A percentile compares a stretch with the other conserved stretches of the same genome.
Conservation (phyloP, 2,888 invertebrate species). For the Bombylius major region DNA sequence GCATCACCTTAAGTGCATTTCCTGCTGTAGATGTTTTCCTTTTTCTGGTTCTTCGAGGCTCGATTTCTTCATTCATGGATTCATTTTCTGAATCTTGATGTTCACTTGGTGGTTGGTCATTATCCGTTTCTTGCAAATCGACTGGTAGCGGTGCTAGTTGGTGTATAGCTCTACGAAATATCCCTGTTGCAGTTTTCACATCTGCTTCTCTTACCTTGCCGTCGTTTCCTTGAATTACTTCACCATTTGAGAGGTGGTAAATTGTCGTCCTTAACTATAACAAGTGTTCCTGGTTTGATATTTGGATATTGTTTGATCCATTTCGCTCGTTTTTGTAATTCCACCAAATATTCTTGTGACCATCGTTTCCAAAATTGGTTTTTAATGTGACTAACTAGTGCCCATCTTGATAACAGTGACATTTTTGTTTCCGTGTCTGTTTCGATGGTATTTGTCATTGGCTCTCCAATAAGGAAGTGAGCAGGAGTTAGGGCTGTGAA, state of each 20-base stretch:
- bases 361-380: too few relatives aligned
- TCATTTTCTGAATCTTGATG: neutral
- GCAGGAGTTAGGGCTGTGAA: constrained; percentile 14
- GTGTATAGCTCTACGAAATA: neutral
- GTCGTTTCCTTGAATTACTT: neutral
- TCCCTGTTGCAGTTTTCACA: neutral
- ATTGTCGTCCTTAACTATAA: too few relatives aligned
- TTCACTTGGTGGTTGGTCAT: too few relatives aligned
- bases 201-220: constrained; percentile 8
- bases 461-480: constrained; percentile 12
- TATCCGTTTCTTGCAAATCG: too few relatives aligned
- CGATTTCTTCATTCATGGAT: neutral
- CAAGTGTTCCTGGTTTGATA: too few relatives aligned
- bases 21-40: neutral
- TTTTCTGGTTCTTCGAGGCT: too few relatives aligned
- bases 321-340: too few relatives aligned
- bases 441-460: constrained; percentile 5
- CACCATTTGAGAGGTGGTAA: too few relatives aligned
- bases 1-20: neutral
- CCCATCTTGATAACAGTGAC: neutral
- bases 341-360: too few relatives aligned
- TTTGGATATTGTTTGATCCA: neutral
- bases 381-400: neutral
- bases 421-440: neutral
- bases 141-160: neutral